phyloP scores from a whole-genome alignment of 2,113 vertebrate genomes.

The Bos indicus region DNA sequence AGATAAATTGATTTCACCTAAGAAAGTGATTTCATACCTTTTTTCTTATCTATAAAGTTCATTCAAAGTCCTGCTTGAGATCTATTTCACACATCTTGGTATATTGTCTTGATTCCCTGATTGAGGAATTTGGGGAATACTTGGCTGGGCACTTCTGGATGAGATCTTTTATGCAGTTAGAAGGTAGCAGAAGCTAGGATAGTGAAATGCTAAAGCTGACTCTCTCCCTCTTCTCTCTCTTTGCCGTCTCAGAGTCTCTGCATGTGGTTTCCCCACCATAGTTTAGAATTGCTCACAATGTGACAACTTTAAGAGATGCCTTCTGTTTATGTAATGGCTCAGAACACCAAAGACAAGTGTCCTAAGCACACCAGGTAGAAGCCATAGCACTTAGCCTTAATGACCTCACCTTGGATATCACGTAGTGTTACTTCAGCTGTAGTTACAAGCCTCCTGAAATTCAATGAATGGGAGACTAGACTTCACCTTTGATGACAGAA shows the following conservation, averaged over 20 bases:
- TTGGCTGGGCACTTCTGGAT: not conserved
- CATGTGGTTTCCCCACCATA: not conserved
- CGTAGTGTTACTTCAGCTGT: not conserved
- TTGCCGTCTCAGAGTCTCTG: not conserved
- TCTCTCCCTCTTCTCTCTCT: not conserved
- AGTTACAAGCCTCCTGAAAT: not conserved
- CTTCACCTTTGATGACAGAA: not conserved
- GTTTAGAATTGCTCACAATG: not conserved
- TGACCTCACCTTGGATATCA: not conserved
- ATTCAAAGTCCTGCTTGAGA: not conserved
- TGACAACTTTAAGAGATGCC: not conserved
- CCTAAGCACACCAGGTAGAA: not conserved
- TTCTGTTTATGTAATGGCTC: not conserved
- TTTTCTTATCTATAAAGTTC: not conserved
- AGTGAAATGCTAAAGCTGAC: not conserved
- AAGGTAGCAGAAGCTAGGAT: not conserved
- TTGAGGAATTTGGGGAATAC: not conserved
- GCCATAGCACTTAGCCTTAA: not conserved
- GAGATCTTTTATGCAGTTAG: not conserved
- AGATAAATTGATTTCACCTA: not conserved
- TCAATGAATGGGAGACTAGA: not conserved
- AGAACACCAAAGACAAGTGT: not conserved
- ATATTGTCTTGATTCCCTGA: not conserved
- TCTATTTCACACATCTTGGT: not conserved
- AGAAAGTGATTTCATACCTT: not conserved